phyloP scores from a whole-genome alignment of 2,888 invertebrate genomes.

The Prostheceraeus crozeri region DNA sequence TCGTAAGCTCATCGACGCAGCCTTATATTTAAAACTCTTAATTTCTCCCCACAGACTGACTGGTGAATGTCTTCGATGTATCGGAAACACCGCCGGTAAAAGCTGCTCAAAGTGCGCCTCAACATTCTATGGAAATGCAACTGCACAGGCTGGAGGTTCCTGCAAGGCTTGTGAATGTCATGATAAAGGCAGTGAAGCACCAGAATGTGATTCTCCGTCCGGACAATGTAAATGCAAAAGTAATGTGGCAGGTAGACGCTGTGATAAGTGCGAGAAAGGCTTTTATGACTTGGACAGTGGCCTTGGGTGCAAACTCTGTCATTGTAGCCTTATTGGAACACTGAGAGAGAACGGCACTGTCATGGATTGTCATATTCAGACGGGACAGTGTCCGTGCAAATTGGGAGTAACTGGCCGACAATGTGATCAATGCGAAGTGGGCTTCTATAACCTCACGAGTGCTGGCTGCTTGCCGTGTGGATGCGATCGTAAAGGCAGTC shows the following conservation, averaged over 20 bases:
- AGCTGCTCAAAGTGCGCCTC: slow-evolving; percentile 84
- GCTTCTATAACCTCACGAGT: no score
- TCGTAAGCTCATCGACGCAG: no score
- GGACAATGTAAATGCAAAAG: slow-evolving; percentile 55
- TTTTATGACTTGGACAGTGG: slow-evolving; percentile 11
- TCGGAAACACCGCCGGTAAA: slow-evolving; percentile 82
- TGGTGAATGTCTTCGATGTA: slow-evolving; percentile 91
- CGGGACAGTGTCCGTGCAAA: slow-evolving; percentile 62
- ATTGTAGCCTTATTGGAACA: slow-evolving; percentile 77
- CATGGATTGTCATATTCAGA: slow-evolving; percentile 68
- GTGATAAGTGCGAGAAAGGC: slow-evolving; percentile 47
- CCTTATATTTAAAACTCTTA: no score
- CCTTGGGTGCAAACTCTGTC: slow-evolving; percentile 71
- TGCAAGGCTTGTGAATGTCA: slow-evolving; percentile 76
- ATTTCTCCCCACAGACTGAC: no score
- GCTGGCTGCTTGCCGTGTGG: no score
- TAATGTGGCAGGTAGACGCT: slow-evolving; percentile 51
- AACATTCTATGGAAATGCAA: slow-evolving; percentile 86
- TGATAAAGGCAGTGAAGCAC: slow-evolving; percentile 64
- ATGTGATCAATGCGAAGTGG: no score
- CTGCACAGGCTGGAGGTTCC: slow-evolving; percentile 79
- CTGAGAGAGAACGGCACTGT: slow-evolving; percentile 73
- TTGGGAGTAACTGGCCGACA: no score
- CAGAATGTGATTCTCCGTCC: slow-evolving; percentile 49
- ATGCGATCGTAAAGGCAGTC: no score